Base-by-base conservation (phyloP, 2,113 vertebrate species). In the Aramus guarauna region DNA sequence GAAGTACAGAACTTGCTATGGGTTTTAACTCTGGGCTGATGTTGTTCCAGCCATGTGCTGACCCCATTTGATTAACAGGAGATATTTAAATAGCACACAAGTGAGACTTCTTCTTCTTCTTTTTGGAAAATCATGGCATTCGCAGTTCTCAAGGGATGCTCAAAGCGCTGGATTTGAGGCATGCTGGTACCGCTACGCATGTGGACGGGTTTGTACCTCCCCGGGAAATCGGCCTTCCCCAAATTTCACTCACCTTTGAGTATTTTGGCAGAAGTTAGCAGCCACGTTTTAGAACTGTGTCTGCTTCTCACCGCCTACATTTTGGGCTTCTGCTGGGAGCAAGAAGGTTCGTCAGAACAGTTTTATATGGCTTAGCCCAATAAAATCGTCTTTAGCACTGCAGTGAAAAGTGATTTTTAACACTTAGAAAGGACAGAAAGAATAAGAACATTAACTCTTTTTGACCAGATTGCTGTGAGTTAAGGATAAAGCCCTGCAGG, bases 181-280 rank as follows among this genome's bases (percentile, higher is more conserved):
- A 18, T 11, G 4, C 24, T 34, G 30, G 41, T 8, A 9, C 22
- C 1, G 4, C 41, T 41, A 37, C 1, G 6, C 14, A 1, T 6
- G 36, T 36, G 29, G n/a, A 53, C 15, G 30, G 12, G 11, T 15
- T 37, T 41, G 19, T 12, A 59, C 16, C 52, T 68, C 27, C 60
- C 37, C 0, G 3, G 32, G 26, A 76, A 63, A 64, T 0, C 3
- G 2, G 27, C 11, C 24, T 50, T 73, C 66, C 55, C 37, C 53
- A 62, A 88, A 83, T 66, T 30, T 80, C 41, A 37, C 43, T 47
- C n/a, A 41, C 19, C 39, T 47, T 5, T 7, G 5, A 18, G 7
- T 6, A 53, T 34, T 73, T 43, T 47, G 43, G 68, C 39, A 91
- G 26, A 75, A 95, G 30, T 15, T 6, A 84, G 36, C n/a, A 47